Percentiles rank a stretch among this genome's conserved stretches.
phyloP scores from a whole-genome alignment of 2,888 invertebrate species.

The Cacoxenus indagator region DNA sequence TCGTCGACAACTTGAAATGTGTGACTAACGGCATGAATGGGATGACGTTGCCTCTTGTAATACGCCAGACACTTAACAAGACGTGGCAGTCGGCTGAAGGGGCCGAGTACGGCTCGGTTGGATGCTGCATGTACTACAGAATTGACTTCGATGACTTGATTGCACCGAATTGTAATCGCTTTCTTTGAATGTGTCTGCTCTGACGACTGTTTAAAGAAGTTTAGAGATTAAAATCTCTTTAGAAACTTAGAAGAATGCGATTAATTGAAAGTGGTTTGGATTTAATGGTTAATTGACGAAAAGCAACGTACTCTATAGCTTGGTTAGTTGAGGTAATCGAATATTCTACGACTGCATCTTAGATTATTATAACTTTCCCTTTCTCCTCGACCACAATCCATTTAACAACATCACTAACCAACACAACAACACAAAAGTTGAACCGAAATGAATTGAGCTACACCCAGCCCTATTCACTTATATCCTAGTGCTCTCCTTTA shows the following conservation, averaged over 20 bases:
- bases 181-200: not conserved
- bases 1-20: not conserved
- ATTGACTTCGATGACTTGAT: not conserved
- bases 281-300: no score
- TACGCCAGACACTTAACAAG: not conserved
- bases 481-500: not conserved
- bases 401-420: not conserved
- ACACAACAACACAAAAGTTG: not conserved
- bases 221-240: not conserved
- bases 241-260: not conserved
- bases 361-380: not conserved
- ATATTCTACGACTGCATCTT: not conserved
- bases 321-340: no score
- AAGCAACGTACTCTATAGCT: no score
- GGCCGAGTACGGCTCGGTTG: not conserved
- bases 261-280: not conserved
- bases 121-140: slow-evolving; percentile 16
- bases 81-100: not conserved
- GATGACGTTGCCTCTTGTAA: not conserved
- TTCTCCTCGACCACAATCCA: not conserved
- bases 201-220: not conserved
- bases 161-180: not conserved
- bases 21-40: not conserved
- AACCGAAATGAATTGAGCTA: not conserved
- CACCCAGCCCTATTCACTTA: not conserved